Base-by-base conservation (phyloP, 2,113 vertebrate genomes). In the Proteles cristata region DNA sequence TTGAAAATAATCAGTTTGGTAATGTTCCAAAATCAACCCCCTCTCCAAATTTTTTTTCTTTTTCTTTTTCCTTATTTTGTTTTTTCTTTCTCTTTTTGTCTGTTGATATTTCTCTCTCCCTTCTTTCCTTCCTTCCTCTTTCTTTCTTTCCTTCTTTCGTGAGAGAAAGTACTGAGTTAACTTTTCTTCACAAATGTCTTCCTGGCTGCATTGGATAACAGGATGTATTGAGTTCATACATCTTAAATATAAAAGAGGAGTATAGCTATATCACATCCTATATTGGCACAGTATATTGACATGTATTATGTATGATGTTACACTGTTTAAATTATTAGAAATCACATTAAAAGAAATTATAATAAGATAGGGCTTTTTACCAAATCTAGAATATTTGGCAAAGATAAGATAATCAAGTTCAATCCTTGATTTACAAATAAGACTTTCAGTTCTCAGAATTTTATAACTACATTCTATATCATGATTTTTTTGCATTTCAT, bases 241-340 rank as follows among this genome's bases (percentile, higher is more conserved):
- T 98, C 97, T 98, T 97, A 98, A 98, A 98, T 97, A 97, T 97
- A 97, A 97, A 95, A 97, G 94, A 98, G 80, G 63, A 97, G 68
- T 96, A 96, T 71, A 98, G 92, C 97, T 96, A 87, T 91, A 97
- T 92, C 98, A 94, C 92, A 98, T 97, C 97, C 97, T 97, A 97
- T 96, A 97, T 98, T 98, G 98, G 98, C 97, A 98, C 97, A 89
- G 97, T 97, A 94, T 97, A 96, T 96, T 98, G 97, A 98, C 97
- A 98, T 98, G 98, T 98, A 98, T 98, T 97, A 98, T 98, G 98
- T 98, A 98, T 98, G 98, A 98, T 98, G 94, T 98, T 97, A 98
- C 98, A 98, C 97, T 98, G 98, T 98, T 98, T 98, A 98, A 98
- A 98, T 98, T 98, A 98, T 98, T 98, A 98, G 97, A 98, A 96